These are phyloP conservation scores for Pangasius mekongensis DNA, from an alignment of 2,797 vertebrate genomes.

Conservation along the genomic window DNA sequence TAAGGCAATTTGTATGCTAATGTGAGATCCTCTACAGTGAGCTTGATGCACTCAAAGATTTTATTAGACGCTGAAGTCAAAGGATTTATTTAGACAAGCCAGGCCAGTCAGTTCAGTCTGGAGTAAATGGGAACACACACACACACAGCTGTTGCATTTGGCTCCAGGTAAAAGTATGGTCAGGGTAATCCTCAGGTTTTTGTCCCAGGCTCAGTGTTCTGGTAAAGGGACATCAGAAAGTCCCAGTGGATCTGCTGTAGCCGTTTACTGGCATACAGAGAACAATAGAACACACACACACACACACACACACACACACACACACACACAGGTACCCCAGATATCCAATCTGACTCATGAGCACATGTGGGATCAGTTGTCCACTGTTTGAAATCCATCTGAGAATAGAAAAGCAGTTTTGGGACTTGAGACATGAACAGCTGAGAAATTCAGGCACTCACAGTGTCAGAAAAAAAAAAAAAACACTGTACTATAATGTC, in stretches of 20 bases:
- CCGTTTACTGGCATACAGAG: conserved; percentile 56
- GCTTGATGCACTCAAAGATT: conserved; percentile 13
- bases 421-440: conserved; percentile 5
- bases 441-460: neutral
- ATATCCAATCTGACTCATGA: conserved; percentile 7
- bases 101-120: conserved; percentile 40
- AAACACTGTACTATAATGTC: neutral
- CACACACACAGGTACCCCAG: conserved; percentile 16
- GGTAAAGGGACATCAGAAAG: conserved; percentile 30
- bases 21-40: neutral
- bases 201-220: conserved; percentile 35
- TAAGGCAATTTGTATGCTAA: neutral
- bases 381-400: neutral
- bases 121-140: conserved; percentile 4
- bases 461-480: neutral
- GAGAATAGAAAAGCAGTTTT: conserved; percentile 26
- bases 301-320: conserved; percentile 17
- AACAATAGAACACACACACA: conserved; percentile 35
- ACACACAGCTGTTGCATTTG: conserved; percentile 70
- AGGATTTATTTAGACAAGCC: conserved; percentile 47
- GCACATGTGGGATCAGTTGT: conserved; percentile 12
- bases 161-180: conserved; percentile 71
- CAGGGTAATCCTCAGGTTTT: conserved; percentile 62
- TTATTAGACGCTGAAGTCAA: conserved; percentile 43
- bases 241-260: conserved; percentile 65